Evolutionary conservation across 92 coral and sea anemone genomes (phyloP).

Genomic region (Plumapathes pennacea): DNA sequence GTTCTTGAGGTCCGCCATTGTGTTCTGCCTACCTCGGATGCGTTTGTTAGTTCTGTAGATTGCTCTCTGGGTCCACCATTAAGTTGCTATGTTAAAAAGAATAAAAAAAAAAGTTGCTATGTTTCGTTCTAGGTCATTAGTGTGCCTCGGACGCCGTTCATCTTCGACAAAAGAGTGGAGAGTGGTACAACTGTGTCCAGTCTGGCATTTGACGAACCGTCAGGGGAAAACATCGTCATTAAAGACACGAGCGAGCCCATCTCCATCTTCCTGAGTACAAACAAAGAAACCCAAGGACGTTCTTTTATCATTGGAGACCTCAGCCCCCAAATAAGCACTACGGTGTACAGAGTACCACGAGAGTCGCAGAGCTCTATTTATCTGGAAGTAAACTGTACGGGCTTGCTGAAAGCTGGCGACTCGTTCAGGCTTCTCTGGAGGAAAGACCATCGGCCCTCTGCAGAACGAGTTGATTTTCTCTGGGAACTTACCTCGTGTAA

Average conservation of each 20-base stretch:
- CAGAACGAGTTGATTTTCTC: constrained; percentile 13
- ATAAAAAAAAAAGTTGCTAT: too few species aligned
- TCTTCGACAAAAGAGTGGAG: constrained; percentile 12
- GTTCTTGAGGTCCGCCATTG: too few species aligned
- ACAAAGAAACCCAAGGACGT: neutral
- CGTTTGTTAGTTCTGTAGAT: too few species aligned
- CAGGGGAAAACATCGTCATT: constrained; percentile 48
- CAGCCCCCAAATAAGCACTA: constrained; percentile 1
- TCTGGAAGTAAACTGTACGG: constrained; percentile 35
- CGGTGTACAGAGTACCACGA: constrained; percentile 23
- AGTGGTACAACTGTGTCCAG: constrained; percentile 54
- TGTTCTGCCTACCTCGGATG: too few species aligned
- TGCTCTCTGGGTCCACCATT: too few species aligned
- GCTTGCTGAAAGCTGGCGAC: constrained; percentile 3
- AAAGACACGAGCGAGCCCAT: constrained; percentile 58
- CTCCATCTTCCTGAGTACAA: constrained; percentile 59
- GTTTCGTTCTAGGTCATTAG: constrained; percentile 49
- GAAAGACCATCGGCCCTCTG: constrained; percentile 23
- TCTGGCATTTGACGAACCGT: constrained; percentile 56
- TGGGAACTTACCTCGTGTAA: constrained; percentile 40
- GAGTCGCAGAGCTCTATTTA: constrained; percentile 4
- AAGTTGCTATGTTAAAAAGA: neutral
- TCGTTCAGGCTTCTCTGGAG: constrained; percentile 12
- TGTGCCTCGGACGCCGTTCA: constrained; percentile 55
- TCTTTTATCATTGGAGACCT: constrained; percentile 32